These are phyloP conservation scores for Balaenoptera acutorostrata DNA, from an alignment of 2,113 vertebrate species.

Conservation along the genomic window DNA sequence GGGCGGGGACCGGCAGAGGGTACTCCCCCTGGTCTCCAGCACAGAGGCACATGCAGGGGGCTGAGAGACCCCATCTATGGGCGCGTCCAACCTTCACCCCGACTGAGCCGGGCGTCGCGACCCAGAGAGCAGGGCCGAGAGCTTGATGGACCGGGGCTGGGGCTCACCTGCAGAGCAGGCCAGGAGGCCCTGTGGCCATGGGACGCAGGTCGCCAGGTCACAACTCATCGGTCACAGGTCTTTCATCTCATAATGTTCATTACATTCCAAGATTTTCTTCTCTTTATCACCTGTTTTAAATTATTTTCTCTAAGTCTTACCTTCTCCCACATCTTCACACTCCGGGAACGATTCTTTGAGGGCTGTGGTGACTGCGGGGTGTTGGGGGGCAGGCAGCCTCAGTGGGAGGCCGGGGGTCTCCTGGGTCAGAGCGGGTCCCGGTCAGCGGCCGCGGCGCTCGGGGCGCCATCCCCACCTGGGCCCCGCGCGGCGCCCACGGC, in stretches of 20 bases:
- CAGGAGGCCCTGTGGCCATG: not conserved
- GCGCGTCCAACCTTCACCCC: fast-evolving
- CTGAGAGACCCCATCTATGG: not conserved
- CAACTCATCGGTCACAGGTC: not conserved
- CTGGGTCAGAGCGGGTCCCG: not conserved
- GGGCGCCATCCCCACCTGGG: not conserved
- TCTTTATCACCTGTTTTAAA: not conserved
- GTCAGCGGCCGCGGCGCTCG: not conserved
- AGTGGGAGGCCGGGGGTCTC: not conserved
- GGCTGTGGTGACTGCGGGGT: not conserved
- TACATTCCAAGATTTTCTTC: not conserved
- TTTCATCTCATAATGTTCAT: not conserved
- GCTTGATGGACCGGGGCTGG: not conserved
- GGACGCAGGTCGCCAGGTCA: not conserved
- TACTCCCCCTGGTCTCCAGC: not conserved
- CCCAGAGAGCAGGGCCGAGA: not conserved
- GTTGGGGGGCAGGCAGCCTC: not conserved
- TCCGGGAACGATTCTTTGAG: not conserved
- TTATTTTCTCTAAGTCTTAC: not conserved
- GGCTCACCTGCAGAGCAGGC: not conserved
- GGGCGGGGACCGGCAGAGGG: fast-evolving
- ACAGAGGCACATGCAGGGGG: fast-evolving
- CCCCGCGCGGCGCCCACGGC: too few species aligned
- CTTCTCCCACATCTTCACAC: not conserved
- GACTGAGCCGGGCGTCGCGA: not conserved